Percentiles rank a stretch among this genome's conserved stretches.
phyloP scores from a whole-genome alignment of 2,113 vertebrate species.

The Gallinago media region DNA sequence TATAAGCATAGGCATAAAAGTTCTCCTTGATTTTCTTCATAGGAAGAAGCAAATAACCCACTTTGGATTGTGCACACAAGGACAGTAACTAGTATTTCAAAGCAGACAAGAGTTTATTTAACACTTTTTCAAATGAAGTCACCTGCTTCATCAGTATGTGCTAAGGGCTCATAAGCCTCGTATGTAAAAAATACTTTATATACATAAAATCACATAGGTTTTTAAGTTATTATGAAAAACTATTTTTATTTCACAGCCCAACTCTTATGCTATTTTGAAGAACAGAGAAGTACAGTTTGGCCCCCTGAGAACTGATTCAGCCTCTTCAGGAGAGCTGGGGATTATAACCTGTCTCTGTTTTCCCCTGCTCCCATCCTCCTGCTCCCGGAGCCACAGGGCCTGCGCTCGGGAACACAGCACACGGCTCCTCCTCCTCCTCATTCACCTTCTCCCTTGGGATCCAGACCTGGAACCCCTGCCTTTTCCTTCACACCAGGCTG shows the following conservation, averaged over 20 bases:
- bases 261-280: not conserved
- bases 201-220: not conserved
- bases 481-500: not conserved
- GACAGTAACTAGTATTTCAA: not conserved
- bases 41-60: not conserved
- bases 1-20: not conserved
- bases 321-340: not conserved
- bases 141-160: not conserved
- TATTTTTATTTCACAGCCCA: not conserved
- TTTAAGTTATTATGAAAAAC: not conserved
- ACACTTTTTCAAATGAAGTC: not conserved
- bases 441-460: not conserved
- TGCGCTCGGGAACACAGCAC: not conserved
- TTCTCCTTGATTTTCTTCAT: not conserved
- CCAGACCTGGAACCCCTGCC: not conserved
- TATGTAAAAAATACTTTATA: not conserved
- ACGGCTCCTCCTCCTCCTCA: not conserved
- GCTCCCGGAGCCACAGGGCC: not conserved
- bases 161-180: not conserved
- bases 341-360: accelerated
- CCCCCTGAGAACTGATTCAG: not conserved
- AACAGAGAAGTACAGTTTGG: not conserved
- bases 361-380: not conserved
- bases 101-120: not conserved
- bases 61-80: not conserved